phyloP scores from a whole-genome alignment of 2,888 invertebrate genomes.

The Ecliptopera silaceata region DNA sequence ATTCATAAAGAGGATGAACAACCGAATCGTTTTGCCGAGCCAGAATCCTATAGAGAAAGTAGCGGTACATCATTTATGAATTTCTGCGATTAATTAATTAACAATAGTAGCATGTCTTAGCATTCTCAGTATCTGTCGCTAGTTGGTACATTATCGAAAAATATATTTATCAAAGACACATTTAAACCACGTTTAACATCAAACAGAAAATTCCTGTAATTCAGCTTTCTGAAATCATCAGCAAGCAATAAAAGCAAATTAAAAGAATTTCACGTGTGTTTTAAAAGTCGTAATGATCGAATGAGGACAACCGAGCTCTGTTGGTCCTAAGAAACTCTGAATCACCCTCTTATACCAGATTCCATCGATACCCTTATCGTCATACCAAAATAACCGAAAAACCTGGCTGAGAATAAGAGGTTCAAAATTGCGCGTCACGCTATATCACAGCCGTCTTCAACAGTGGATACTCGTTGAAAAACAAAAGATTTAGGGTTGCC shows the following conservation, averaged over 20 bases:
- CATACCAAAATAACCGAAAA: not conserved
- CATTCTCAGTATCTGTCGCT: too few species aligned
- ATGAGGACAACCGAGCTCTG: constrained; percentile 55
- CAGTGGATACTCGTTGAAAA: not conserved
- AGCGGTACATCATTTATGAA: too few species aligned
- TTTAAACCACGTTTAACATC: too few species aligned
- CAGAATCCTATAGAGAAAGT: too few species aligned
- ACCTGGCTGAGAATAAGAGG: not conserved
- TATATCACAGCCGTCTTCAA: not conserved
- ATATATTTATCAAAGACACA: too few species aligned
- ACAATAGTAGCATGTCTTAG: too few species aligned
- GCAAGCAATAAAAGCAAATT: constrained; percentile 24
- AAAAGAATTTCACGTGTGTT: constrained; percentile 46
- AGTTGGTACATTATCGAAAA: too few species aligned
- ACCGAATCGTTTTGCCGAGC: too few species aligned
- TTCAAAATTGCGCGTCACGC: not conserved
- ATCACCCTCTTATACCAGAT: constrained; percentile 40
- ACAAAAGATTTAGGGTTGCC: constrained; percentile 38
- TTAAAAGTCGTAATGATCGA: constrained; percentile 58
- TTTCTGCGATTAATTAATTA: too few species aligned
- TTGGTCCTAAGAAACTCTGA: constrained; percentile 50
- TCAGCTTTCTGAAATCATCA: not conserved
- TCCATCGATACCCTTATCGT: not conserved
- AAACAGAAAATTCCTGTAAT: not conserved
- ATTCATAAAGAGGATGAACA: too few species aligned